Base-by-base conservation (phyloP, 2,888 invertebrate species). In the Galerucella pusilla region DNA sequence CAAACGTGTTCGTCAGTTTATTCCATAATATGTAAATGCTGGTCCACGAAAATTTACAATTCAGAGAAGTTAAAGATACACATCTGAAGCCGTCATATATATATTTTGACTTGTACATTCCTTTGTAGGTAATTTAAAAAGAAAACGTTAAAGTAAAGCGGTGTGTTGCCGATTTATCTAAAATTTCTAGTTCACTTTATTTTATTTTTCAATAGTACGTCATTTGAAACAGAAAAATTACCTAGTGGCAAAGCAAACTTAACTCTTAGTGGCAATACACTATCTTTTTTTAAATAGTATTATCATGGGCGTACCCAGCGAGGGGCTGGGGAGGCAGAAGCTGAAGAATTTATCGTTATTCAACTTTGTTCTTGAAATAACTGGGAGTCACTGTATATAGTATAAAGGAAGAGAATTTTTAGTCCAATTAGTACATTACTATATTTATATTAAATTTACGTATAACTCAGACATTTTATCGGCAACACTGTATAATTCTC, bases 51-150 rank as follows among this genome's bases (percentile, higher is more conserved):
- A 85, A 85, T 85, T 83, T 85, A 84, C 85, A 84, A 86, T 86
- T 86, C 85, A 82, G 82, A 85, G 84, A 85, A 84, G 84, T 83
- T 83, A 81, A 84, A 85, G 85, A 85, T 85, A 85, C 82, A 82
- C 82, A 86, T 85, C 85, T 85, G 82, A 76, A 81, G 81, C 83
- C 83, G 83, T 85, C 85, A 84, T 85, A 84, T 84, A 85, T 83
- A 71, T 66, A 57, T 63, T 85, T 84, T 83, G 83, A 84, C 82
- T 81, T 82, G 83, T 80, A 82, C 84, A 85, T 85, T 85, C 84
- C 83, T 83, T 83, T 82, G 82, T 80, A 77, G 82, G 84, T 84
- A 84, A 84, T 84, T 84, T 84, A 82, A 83, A 82, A 81, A 74
- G 82, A 83, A 71, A 78, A 81, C 77, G 81, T 76, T 80, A 81